phyloP scores from a whole-genome alignment of 2,113 vertebrate species.

The Psophia crepitans region DNA sequence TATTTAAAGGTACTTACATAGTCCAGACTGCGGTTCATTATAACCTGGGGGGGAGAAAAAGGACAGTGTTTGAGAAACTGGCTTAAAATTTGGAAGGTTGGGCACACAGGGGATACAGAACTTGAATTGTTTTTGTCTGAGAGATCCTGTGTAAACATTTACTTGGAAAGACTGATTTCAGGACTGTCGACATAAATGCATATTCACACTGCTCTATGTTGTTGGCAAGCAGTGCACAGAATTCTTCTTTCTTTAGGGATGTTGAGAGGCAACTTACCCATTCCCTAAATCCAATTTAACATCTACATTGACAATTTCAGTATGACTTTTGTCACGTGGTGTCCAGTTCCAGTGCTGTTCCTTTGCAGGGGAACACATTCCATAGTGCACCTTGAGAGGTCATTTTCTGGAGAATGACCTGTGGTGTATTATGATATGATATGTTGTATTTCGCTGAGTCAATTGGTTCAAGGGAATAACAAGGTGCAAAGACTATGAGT shows the following conservation, averaged over 20 bases:
- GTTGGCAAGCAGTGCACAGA: not conserved
- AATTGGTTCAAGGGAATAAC: not conserved
- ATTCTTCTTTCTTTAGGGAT: not conserved
- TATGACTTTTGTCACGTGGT: not conserved
- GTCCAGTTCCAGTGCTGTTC: not conserved
- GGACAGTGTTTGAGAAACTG: not conserved
- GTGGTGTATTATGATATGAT: not conserved
- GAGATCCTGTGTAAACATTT: not conserved
- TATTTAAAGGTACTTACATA: not conserved
- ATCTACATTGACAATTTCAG: not conserved
- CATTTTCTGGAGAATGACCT: not conserved
- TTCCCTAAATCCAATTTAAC: not conserved
- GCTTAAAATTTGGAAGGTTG: not conserved
- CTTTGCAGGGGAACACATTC: not conserved
- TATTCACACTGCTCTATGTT: not conserved
- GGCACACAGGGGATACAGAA: not conserved
- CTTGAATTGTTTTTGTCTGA: not conserved
- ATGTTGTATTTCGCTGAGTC: not conserved
- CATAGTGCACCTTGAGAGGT: not conserved
- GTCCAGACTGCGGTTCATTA: not conserved
- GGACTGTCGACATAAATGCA: not conserved
- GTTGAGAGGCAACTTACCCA: not conserved
- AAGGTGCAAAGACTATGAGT: not conserved
- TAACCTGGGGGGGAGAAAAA: not conserved
- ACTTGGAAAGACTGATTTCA: not conserved